Percentiles rank a stretch among this genome's conserved stretches.
phyloP scores from a whole-genome alignment of 2,888 invertebrate genomes.

The Acleris holmiana region DNA sequence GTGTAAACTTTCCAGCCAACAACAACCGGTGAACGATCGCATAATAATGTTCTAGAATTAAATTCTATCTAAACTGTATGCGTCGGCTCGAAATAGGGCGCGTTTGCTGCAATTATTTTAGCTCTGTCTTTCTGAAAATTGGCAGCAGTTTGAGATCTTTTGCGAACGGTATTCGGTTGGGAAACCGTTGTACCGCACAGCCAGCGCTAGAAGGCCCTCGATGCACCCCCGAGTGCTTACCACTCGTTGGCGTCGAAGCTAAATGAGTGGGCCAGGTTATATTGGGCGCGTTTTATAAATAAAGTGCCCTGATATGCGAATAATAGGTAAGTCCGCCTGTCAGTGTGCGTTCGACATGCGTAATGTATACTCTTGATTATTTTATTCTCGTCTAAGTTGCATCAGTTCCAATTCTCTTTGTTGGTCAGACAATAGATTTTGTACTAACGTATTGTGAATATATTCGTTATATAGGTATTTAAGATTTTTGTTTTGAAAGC shows the following conservation, averaged over 20 bases:
- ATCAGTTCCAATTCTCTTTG: constrained; percentile 40
- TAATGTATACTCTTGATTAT: constrained; percentile 49
- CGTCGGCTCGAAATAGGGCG: constrained; percentile 80
- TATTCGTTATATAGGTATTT: background rate
- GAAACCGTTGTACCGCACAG: constrained; percentile 74
- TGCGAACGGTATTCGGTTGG: constrained; percentile 81
- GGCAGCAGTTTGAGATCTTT: constrained; percentile 81
- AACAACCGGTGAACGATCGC: constrained; percentile 56
- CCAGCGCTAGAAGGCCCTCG: constrained; percentile 60
- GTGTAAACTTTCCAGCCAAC: constrained; percentile 44
- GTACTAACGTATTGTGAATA: constrained; percentile 2
- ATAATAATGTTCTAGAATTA: constrained; percentile 77
- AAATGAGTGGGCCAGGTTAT: constrained; percentile 61
- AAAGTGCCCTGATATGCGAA: constrained; percentile 80
- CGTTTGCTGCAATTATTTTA: constrained; percentile 83
- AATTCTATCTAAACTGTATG: constrained; percentile 74
- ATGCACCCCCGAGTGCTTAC: constrained; percentile 51
- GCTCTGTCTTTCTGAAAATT: constrained; percentile 84
- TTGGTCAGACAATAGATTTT: constrained; percentile 31
- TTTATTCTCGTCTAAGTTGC: constrained; percentile 61
- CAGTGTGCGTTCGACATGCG: constrained; percentile 56
- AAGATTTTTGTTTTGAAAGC: background rate
- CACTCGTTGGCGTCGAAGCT: constrained; percentile 46
- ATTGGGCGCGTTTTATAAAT: constrained; percentile 75
- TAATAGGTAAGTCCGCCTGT: constrained; percentile 75